Evolutionary conservation across 2,113 vertebrate genomes (phyloP), one percentile per base, ranked within the genome.

Genomic region (Athene noctua): DNA sequence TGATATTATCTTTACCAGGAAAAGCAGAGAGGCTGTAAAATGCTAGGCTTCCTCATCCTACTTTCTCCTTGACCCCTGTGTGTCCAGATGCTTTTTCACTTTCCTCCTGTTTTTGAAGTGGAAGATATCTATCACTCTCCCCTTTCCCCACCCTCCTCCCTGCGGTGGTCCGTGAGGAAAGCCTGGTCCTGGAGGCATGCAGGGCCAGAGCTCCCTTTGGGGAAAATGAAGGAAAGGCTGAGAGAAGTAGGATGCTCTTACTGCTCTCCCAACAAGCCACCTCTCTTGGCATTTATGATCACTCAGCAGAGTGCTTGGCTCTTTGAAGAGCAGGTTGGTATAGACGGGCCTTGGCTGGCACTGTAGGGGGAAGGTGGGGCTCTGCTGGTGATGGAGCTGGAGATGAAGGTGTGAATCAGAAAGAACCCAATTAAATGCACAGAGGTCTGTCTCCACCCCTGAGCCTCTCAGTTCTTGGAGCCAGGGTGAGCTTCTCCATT

Each of bases 141-240:
- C 34, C 12, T 62, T 67, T 82, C 52, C 46, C 54, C 68, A 26
- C 54, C 38, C 34, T 74, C 16, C 15, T 7, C 18, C n/a, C 29
- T 0, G 0, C 30, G 15, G 13, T 3, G 14, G 25, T 59, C 42
- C 0, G 0, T 57, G 61, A 90, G 20, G 57, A 78, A 89, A 74
- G 23, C 38, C 18, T 3, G 2, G 10, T 26, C n/a, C 42, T 84
- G 29, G 29, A 55, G 68, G 9, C 0, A 0, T 36, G 40, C 40
- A 46, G 36, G 58, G 67, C 23, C 49, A 34, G 38, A n/a, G 42
- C 6, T 71, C 10, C 1, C 32, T 47, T 25, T n/a, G 68, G 19
- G 25, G 30, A 49, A 82, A 80, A 91, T 9, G 30, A 71, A 42
- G 27, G 58, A 55, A 90, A 86, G 22, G 44, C 52, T 57, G 29